Evolutionary conservation across 2,888 invertebrate genomes (phyloP), one percentile per base, ranked within the genome.

Genomic region (Aproaerema taeniolella): DNA sequence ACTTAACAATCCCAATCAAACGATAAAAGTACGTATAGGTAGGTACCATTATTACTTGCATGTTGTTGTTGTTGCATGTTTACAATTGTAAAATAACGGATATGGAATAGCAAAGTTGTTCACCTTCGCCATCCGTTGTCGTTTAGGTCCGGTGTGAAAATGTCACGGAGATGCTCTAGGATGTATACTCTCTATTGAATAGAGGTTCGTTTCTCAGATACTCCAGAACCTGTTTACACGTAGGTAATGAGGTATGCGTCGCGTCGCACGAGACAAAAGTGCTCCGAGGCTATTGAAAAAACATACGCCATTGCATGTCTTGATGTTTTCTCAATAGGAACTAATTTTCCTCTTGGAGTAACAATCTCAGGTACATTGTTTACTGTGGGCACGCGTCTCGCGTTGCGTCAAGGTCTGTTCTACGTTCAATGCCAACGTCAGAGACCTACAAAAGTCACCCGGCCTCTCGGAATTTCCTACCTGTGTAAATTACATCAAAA

Each of bases 331-430:
- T 52, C 52, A 53, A 47, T 47, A 41, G 52, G 55, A n/a, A n/a
- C n/a, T n/a, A n/a, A n/a, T n/a, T n/a, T n/a, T n/a, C n/a, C n/a
- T n/a, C n/a, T n/a, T n/a, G n/a, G n/a, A n/a, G n/a, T n/a, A n/a
- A n/a, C n/a, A n/a, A n/a, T n/a, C n/a, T n/a, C n/a, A n/a, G n/a
- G n/a, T n/a, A 64, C 67, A 65, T 68, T 73, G 77, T 74, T 75
- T 71, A 73, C 76, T n/a, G 71, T 69, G 70, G 60, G 66, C 67
- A 67, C 61, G 62, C 55, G 60, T 61, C n/a, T n/a, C 55, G 56
- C 42, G 53, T 11, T 67, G 65, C 66, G 63, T 58, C 78, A 73
- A 79, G 72, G 76, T 61, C 69, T 67, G 49, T 38, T 55, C 49
- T 65, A 62, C 64, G 61, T 52, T 68, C 66, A 64, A 66, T 63